Evolutionary conservation across 2,888 invertebrate genomes (phyloP).

Genomic region (Pristionchus mayeri): DNA sequence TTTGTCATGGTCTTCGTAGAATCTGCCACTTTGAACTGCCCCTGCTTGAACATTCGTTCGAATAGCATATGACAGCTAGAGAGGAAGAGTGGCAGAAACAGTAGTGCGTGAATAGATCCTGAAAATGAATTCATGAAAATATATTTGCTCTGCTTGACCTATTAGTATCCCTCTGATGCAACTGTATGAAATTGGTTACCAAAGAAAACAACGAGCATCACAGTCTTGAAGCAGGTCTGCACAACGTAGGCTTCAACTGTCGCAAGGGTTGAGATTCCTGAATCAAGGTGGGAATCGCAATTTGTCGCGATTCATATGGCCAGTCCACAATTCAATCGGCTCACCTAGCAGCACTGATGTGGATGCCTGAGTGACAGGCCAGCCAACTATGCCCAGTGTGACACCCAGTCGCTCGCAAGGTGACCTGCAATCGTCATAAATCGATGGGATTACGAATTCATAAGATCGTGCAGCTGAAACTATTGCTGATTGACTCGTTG

Average conservation of each 20-base stretch:
- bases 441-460: not conserved
- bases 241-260: slow-evolving; percentile 70
- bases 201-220: slow-evolving; percentile 67
- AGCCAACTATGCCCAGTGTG: slow-evolving; percentile 66
- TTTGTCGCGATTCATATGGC: not conserved
- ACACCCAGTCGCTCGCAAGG: slow-evolving; percentile 51
- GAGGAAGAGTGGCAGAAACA: slow-evolving; percentile 68
- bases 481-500: no score
- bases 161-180: not conserved
- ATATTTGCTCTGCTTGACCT: not conserved
- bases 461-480: no score
- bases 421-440: not conserved
- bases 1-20: not conserved
- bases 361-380: slow-evolving; percentile 70
- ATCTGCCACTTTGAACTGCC: not conserved
- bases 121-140: slow-evolving; percentile 26
- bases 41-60: slow-evolving; percentile 21
- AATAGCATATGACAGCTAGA: slow-evolving; percentile 53
- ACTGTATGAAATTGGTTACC: slow-evolving; percentile 53
- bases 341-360: slow-evolving; percentile 61
- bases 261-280: slow-evolving; percentile 66
- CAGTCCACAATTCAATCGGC: not conserved
- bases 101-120: slow-evolving; percentile 68
- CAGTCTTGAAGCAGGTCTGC: slow-evolving; percentile 72
- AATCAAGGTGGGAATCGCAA: not conserved